Percentiles rank a stretch among this genome's conserved stretches.
These are phyloP conservation scores for Arrhopalites spinosus DNA, from an alignment of 2,888 invertebrate species.

Conservation along the genomic window DNA sequence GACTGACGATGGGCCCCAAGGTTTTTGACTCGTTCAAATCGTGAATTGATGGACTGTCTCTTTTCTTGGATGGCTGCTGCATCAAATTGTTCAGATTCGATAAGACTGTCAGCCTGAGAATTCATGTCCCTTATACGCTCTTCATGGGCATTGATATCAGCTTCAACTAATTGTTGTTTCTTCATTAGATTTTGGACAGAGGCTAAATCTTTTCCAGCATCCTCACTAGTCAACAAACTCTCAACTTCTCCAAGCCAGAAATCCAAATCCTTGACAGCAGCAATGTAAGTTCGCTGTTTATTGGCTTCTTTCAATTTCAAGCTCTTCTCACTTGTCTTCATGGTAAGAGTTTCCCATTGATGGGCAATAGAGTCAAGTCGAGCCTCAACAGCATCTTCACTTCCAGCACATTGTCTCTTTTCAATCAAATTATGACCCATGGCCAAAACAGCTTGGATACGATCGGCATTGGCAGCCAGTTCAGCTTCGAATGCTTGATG, in stretches of 20 bases:
- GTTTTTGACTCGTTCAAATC: slow-evolving; percentile 91
- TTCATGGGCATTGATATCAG: slow-evolving; percentile 96
- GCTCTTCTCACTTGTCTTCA: slow-evolving; percentile 97
- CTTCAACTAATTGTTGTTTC: slow-evolving; percentile 97
- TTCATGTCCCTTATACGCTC: slow-evolving; percentile 94
- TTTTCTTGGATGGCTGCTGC: slow-evolving; percentile 94
- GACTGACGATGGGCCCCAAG: slow-evolving; percentile 95
- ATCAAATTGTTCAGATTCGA: slow-evolving; percentile 97
- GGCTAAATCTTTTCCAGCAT: slow-evolving; percentile 96
- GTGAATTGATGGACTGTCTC: slow-evolving; percentile 92
- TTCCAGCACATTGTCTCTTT: slow-evolving; percentile 94
- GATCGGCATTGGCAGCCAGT: slow-evolving; percentile 95
- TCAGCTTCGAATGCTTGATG: slow-evolving; percentile 99
- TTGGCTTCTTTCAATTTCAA: slow-evolving; percentile 98
- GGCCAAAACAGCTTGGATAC: slow-evolving; percentile 92
- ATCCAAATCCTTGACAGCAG: slow-evolving; percentile 98
- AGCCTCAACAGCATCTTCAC: slow-evolving; percentile 94
- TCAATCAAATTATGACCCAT: slow-evolving; percentile 95
- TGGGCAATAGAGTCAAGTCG: slow-evolving; percentile 90
- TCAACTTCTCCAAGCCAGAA: slow-evolving; percentile 99
- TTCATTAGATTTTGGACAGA: slow-evolving; percentile 98
- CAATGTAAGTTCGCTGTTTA: slow-evolving; percentile 98
- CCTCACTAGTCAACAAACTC: slow-evolving; percentile 91
- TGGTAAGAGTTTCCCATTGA: slow-evolving; percentile 98
- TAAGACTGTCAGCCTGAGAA: slow-evolving; percentile 91